These are phyloP conservation scores for Zosterops pallidus DNA, from an alignment of 2,113 vertebrate genomes.

Conservation along the genomic window DNA sequence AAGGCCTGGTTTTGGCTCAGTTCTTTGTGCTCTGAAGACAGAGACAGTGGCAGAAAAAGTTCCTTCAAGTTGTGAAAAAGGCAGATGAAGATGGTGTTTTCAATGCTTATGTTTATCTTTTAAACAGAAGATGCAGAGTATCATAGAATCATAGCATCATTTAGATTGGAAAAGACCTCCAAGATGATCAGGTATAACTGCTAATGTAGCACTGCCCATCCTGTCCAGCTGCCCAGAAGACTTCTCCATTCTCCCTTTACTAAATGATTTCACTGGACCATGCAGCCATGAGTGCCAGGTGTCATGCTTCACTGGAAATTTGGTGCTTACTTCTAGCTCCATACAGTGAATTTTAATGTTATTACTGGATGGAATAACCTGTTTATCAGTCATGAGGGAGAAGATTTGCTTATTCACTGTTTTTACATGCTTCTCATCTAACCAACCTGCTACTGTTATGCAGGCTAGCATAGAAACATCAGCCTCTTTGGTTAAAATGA, in stretches of 20 bases:
- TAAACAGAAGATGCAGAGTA: accelerated
- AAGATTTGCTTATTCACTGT: background rate
- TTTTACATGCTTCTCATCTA: background rate
- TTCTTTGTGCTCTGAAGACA: background rate
- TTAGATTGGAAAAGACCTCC: background rate
- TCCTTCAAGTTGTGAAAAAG: background rate
- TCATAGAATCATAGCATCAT: background rate
- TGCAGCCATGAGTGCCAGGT: background rate
- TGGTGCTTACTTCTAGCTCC: background rate
- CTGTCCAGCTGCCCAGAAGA: background rate
- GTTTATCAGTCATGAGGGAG: background rate
- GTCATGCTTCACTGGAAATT: background rate
- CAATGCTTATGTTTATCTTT: background rate
- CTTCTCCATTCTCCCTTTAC: background rate
- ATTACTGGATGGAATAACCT: background rate
- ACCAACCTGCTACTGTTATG: background rate
- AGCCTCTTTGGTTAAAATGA: background rate
- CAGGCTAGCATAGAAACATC: background rate
- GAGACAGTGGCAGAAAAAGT: background rate
- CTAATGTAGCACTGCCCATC: accelerated
- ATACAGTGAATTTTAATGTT: background rate
- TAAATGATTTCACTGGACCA: background rate
- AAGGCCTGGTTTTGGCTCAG: background rate
- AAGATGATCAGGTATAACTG: background rate
- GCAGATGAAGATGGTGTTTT: background rate